A percentile compares a stretch with the other conserved stretches of the same genome.
Conservation (phyloP, 64 coral and sea anemone species). For the Stichodactyla helianthus region DNA sequence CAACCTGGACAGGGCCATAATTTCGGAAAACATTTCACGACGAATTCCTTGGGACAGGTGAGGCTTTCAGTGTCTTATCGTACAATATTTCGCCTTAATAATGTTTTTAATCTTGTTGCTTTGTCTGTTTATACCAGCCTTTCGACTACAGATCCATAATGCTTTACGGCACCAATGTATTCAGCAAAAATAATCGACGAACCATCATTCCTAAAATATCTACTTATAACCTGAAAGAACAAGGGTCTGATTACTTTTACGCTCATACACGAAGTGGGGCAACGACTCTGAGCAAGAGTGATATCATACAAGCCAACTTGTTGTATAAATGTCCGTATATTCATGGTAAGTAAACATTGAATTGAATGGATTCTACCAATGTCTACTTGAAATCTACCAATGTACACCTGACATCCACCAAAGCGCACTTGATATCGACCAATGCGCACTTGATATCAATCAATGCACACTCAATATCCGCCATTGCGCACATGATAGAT, state of each 20-base stretch:
- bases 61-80: not conserved
- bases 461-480: not conserved
- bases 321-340: slow-evolving; percentile 74
- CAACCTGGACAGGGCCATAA: slow-evolving; percentile 7
- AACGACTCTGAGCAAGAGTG: slow-evolving; percentile 48
- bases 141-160: slow-evolving; percentile 66
- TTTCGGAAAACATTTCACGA: not conserved
- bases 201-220: slow-evolving; percentile 34
- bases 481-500: not conserved
- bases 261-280: slow-evolving; percentile 44
- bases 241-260: slow-evolving; percentile 25
- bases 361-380: no score
- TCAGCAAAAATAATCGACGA: slow-evolving; percentile 39
- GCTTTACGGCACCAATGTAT: slow-evolving; percentile 44
- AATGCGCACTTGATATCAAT: not conserved
- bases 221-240: slow-evolving; percentile 20
- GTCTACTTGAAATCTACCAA: not conserved
- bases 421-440: not conserved
- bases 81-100: not conserved
- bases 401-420: not conserved
- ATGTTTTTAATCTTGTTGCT: no score
- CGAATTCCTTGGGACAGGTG: slow-evolving; percentile 20
- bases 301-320: slow-evolving; percentile 81
- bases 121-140: not conserved
- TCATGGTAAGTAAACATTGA: slow-evolving; percentile 25